A percentile compares a stretch with the other conserved stretches of the same genome.
Evolutionary conservation across 2,797 vertebrate genomes (phyloP).

Genomic region (Pteropus rufus): DNA sequence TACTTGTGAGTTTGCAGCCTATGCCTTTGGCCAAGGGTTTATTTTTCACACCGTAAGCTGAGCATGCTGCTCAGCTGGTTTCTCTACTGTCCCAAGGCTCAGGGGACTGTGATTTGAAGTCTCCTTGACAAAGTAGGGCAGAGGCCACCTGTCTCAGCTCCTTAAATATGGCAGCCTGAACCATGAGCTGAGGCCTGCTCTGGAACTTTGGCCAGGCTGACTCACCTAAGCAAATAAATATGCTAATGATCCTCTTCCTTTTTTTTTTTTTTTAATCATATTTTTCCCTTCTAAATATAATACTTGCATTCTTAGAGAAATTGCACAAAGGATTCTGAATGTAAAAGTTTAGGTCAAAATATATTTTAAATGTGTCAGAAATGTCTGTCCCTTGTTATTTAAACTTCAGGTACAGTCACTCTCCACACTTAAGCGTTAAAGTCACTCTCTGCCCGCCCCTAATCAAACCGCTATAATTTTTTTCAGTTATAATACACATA

Average conservation of each 20-base stretch:
- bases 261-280: not conserved
- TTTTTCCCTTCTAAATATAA: not conserved
- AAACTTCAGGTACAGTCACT: not conserved
- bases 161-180: not conserved
- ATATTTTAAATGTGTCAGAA: not conserved
- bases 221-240: not conserved
- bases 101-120: not conserved
- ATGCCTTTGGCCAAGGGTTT: not conserved
- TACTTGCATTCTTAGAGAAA: not conserved
- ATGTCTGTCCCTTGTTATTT: not conserved
- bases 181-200: not conserved
- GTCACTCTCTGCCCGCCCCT: not conserved
- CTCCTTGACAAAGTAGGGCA: constrained; percentile 14
- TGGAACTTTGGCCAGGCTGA: not conserved
- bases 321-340: not conserved
- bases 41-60: not conserved
- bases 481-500: not conserved
- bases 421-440: not conserved
- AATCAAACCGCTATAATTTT: not conserved
- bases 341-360: not conserved
- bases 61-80: not conserved
- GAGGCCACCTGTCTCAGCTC: not conserved
- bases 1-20: not conserved
- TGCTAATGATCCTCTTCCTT: not conserved
- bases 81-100: not conserved